Conservation (phyloP, 2,797 vertebrate species). For the Macropodus opercularis region DNA sequence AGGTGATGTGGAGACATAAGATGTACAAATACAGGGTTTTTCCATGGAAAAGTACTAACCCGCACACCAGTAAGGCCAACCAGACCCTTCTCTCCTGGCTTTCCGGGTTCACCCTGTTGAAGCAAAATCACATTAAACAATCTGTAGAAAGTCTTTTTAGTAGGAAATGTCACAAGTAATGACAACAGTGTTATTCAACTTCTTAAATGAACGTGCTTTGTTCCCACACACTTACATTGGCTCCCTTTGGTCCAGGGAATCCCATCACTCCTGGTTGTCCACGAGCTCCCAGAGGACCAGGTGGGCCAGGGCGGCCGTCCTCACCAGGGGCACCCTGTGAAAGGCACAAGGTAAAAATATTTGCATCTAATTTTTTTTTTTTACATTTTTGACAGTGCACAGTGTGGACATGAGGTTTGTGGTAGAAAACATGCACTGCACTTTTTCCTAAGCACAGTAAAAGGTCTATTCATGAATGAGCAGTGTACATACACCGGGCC, state of each 20-base stretch:
- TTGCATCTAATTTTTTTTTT: neutral
- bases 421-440: neutral
- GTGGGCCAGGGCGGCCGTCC: constrained; percentile 95
- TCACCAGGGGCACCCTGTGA: constrained; percentile 91
- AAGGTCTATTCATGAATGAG: neutral
- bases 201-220: neutral
- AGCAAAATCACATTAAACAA: constrained; percentile 25
- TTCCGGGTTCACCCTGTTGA: constrained; percentile 91
- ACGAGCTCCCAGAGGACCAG: constrained; percentile 92
- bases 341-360: constrained; percentile 31
- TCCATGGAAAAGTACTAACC: constrained; percentile 80
- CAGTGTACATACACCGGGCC: constrained; percentile 88
- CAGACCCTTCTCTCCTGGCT: constrained; percentile 94
- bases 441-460: too few species aligned
- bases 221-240: constrained; percentile 84
- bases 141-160: neutral
- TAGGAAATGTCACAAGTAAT: neutral
- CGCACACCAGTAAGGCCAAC: constrained; percentile 90
- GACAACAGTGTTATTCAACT: neutral
- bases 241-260: constrained; percentile 98
- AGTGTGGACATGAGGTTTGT: neutral
- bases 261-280: constrained; percentile 99
- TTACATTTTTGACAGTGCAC: too few species aligned
- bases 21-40: neutral
- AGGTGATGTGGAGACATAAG: neutral